phyloP scores from a whole-genome alignment of 2,113 vertebrate species.

The Eurypyga helias region DNA sequence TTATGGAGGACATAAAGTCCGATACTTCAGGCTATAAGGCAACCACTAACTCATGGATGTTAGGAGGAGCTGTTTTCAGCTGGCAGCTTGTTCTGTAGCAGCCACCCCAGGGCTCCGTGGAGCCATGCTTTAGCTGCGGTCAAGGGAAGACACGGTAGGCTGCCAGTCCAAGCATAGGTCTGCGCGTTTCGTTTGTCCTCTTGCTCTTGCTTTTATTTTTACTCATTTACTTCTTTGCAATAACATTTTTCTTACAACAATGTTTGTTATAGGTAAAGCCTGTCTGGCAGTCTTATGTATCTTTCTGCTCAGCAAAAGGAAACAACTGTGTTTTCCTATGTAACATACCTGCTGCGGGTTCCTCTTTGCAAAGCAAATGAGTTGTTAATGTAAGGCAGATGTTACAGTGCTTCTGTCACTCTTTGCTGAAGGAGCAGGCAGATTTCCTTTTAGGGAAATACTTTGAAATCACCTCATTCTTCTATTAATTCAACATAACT shows the following conservation, averaged over 20 bases:
- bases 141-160: fast-evolving
- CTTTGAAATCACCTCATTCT: neutral
- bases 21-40: neutral
- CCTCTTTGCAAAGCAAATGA: neutral
- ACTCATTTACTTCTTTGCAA: neutral
- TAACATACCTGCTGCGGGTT: neutral
- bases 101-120: neutral
- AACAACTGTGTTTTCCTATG: neutral
- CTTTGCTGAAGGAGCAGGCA: neutral
- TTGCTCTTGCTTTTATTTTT: neutral
- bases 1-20: conserved; percentile 3
- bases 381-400: neutral
- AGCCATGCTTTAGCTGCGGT: fast-evolving
- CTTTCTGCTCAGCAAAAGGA: neutral
- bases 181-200: neutral
- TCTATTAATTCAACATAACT: conserved; percentile 30
- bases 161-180: neutral
- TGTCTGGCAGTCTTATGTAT: neutral
- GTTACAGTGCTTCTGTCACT: neutral
- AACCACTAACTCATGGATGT: neutral
- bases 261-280: neutral
- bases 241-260: neutral
- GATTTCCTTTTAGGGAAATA: neutral
- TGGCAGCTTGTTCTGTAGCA: fast-evolving
- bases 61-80: neutral